phyloP scores from a whole-genome alignment of 1,140 invertebrate species.

The Neodiprion fabricii region DNA sequence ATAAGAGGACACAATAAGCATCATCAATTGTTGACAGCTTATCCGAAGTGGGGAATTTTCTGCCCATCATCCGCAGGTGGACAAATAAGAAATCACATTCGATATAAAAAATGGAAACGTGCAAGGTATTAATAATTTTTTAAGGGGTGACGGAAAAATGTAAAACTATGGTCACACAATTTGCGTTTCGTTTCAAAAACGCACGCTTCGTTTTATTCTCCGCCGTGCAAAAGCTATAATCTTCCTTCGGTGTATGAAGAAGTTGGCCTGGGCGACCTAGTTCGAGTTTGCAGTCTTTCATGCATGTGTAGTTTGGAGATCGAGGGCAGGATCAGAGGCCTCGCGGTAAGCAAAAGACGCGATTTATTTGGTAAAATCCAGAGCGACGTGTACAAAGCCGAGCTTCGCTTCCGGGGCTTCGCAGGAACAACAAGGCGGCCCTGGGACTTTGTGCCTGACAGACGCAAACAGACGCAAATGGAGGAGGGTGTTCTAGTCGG shows the following conservation, averaged over 20 bases:
- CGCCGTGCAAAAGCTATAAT: too few relatives aligned
- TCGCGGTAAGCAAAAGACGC: not conserved
- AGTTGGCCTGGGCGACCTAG: not conserved
- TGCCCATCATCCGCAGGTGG: too few relatives aligned
- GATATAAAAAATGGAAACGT: too few relatives aligned
- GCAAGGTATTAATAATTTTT: too few relatives aligned
- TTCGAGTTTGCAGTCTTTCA: not conserved
- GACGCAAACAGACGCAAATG: slow-evolving; percentile 1
- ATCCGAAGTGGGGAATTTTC: too few relatives aligned
- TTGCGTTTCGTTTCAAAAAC: too few relatives aligned
- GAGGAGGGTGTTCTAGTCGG: not conserved
- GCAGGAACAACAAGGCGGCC: not conserved
- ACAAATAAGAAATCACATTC: too few relatives aligned
- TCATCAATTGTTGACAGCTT: too few relatives aligned
- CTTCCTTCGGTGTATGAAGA: not conserved
- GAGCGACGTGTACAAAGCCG: slow-evolving; percentile 1
- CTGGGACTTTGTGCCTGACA: not conserved
- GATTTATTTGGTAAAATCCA: slow-evolving; percentile 6
- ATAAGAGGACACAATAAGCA: not conserved
- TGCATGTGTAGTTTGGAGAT: not conserved
- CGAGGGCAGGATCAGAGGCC: not conserved
- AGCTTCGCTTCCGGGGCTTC: slow-evolving; percentile 6
- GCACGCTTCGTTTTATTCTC: too few relatives aligned
- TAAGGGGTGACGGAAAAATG: too few relatives aligned
- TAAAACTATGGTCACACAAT: too few relatives aligned